Evolutionary conservation across 2,797 vertebrate genomes (phyloP).

Genomic region (Chanos chanos): DNA sequence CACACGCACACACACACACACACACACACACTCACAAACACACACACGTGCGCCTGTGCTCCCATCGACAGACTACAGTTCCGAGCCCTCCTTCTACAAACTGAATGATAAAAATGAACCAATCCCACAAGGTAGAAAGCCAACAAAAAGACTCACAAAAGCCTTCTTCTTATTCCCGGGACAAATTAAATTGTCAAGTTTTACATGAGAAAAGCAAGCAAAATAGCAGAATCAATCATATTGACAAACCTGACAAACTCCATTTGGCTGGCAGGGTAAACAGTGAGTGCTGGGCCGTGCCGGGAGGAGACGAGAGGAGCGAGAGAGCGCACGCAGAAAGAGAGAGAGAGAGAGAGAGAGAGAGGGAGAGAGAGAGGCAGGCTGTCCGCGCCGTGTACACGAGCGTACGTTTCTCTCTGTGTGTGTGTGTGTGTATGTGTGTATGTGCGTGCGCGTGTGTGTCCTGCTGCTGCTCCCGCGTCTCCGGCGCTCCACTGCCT

Average conservation of each 20-base stretch:
- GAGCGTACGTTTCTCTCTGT: no score
- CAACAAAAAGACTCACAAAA: constrained; percentile 48
- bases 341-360: constrained; percentile 51
- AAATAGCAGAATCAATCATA: constrained; percentile 83
- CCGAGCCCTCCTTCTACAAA: constrained; percentile 37
- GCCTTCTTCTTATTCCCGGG: constrained; percentile 48
- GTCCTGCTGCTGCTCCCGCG: constrained; percentile 77
- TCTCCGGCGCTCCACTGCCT: constrained; percentile 84
- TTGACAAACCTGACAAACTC: constrained; percentile 98
- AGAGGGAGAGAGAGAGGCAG: constrained; percentile 38
- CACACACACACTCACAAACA: neutral
- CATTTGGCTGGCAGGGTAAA: constrained; percentile 94
- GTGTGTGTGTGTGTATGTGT: constrained; percentile 1
- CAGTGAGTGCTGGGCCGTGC: constrained; percentile 81
- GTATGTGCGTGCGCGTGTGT: constrained; percentile 53
- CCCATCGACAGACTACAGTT: constrained; percentile 39
- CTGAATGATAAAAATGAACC: constrained; percentile 57
- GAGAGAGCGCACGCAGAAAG: constrained; percentile 51
- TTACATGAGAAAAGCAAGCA: constrained; percentile 54
- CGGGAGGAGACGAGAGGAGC: constrained; percentile 69
- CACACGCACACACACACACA: constrained; percentile 22
- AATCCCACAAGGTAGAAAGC: constrained; percentile 59
- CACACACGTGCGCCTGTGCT: neutral
- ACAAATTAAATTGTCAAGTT: constrained; percentile 75
- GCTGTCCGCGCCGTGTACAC: constrained; percentile 20